Evolutionary conservation across 2,888 invertebrate genomes (phyloP).

Genomic region (Ganaspis brasiliensis): DNA sequence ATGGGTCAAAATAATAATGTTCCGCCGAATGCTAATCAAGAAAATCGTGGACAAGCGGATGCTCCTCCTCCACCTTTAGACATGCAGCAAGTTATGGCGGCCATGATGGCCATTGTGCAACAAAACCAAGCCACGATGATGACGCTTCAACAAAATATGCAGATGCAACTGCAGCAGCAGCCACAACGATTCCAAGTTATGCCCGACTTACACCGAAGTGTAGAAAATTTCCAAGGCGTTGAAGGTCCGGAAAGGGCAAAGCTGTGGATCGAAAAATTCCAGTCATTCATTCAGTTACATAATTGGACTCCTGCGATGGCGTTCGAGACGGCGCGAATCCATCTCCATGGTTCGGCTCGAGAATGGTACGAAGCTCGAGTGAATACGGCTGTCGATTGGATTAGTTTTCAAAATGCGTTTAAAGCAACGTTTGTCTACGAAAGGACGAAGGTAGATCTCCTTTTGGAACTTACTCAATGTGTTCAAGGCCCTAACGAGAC

Average conservation of each 20-base stretch:
- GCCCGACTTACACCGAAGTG: slow-evolving; percentile 32
- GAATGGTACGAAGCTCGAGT: slow-evolving; percentile 8
- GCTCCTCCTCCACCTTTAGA: too few species aligned
- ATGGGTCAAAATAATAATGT: too few species aligned
- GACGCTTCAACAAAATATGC: too few species aligned
- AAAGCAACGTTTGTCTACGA: slow-evolving; percentile 24
- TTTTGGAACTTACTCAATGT: slow-evolving; percentile 20
- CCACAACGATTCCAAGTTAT: slow-evolving; percentile 29
- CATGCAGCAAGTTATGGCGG: slow-evolving; percentile 3
- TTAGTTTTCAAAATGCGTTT: slow-evolving; percentile 29
- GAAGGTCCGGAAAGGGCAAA: slow-evolving; percentile 37
- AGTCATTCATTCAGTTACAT: slow-evolving; percentile 29
- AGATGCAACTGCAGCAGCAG: too few species aligned
- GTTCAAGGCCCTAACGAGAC: slow-evolving; percentile 23
- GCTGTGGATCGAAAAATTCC: neutral
- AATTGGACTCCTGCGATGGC: slow-evolving; percentile 16
- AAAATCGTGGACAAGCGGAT: too few species aligned
- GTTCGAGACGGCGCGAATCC: too few species aligned
- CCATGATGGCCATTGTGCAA: too few species aligned
- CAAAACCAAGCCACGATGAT: neutral
- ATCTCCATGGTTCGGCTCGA: slow-evolving; percentile 9
- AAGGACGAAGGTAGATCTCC: neutral
- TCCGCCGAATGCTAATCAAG: too few species aligned
- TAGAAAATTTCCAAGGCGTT: slow-evolving; percentile 31
- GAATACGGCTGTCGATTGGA: slow-evolving; percentile 41